phyloP scores from a whole-genome alignment of 2,113 vertebrate genomes.

The Xiphophorus couchianus region DNA sequence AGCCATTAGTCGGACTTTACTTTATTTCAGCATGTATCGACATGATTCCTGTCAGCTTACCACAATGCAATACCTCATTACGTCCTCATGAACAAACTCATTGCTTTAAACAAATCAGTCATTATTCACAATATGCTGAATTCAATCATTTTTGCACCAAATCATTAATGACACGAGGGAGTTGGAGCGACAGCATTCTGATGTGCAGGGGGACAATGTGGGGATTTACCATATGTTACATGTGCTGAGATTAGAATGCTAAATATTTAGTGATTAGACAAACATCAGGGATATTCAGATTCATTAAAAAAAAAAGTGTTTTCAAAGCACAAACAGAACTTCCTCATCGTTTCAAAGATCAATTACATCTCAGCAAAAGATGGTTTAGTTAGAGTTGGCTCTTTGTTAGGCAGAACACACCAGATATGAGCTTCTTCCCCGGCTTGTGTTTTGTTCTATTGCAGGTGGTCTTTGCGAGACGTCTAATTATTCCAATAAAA shows the following conservation, averaged over 20 bases:
- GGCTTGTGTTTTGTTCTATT: constrained; percentile 70
- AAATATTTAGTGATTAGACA: constrained; percentile 62
- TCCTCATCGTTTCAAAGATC: constrained; percentile 42
- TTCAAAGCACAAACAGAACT: constrained; percentile 55
- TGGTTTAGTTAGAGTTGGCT: constrained; percentile 36
- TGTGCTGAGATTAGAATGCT: constrained; percentile 61
- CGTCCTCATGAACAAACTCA: constrained; percentile 82
- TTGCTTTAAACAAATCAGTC: constrained; percentile 84
- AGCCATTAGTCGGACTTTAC: constrained; percentile 79
- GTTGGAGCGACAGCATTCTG: constrained; percentile 41
- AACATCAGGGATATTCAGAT: constrained; percentile 42
- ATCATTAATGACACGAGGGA: constrained; percentile 73
- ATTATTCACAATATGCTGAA: constrained; percentile 79
- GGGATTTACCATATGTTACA: constrained; percentile 73
- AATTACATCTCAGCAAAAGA: constrained; percentile 45
- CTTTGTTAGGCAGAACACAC: constrained; percentile 39
- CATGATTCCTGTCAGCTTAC: constrained; percentile 80
- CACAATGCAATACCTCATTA: constrained; percentile 83
- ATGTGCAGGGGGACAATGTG: constrained; percentile 54
- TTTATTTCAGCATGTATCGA: constrained; percentile 81
- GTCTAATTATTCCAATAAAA: constrained; percentile 81
- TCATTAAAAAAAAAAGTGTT: constrained; percentile 51
- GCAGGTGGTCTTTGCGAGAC: constrained; percentile 79
- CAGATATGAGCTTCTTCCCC: constrained; percentile 51
- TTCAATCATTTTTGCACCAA: constrained; percentile 77